phyloP scores from a whole-genome alignment of 2,797 vertebrate genomes.

The Carcharodon carcharias region DNA sequence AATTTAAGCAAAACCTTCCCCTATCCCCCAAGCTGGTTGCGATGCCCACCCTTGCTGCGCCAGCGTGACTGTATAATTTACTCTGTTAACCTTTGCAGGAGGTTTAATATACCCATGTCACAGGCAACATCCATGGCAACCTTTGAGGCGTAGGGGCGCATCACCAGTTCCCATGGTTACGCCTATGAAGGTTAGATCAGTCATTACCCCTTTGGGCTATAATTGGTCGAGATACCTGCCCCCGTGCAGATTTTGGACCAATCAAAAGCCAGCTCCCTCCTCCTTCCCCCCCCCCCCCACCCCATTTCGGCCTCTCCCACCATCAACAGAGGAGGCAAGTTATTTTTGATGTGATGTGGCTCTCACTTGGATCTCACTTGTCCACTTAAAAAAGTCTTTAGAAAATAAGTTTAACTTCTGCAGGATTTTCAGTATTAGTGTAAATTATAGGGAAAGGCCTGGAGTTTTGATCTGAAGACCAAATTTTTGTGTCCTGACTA shows the following conservation, averaged over 20 bases:
- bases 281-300: too few relatives aligned
- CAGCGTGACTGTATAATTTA: background rate
- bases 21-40: background rate
- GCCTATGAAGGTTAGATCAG: background rate
- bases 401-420: background rate
- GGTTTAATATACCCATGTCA: background rate
- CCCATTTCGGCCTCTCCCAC: background rate
- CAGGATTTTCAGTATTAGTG: background rate
- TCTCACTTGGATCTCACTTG: background rate
- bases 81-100: background rate
- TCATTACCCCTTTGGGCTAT: background rate
- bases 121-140: background rate
- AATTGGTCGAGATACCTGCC: background rate
- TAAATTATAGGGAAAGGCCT: background rate
- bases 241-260: background rate
- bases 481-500: background rate
- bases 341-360: background rate
- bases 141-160: background rate
- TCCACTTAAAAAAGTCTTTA: background rate
- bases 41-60: slow-evolving; percentile 13
- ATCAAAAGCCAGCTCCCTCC: background rate
- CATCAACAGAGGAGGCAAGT: background rate
- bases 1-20: background rate
- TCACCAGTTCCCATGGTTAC: background rate
- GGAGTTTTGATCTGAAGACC: background rate